These are phyloP conservation scores for Muscicapa adusta DNA, from an alignment of 2,113 vertebrate species.

Conservation along the genomic window DNA sequence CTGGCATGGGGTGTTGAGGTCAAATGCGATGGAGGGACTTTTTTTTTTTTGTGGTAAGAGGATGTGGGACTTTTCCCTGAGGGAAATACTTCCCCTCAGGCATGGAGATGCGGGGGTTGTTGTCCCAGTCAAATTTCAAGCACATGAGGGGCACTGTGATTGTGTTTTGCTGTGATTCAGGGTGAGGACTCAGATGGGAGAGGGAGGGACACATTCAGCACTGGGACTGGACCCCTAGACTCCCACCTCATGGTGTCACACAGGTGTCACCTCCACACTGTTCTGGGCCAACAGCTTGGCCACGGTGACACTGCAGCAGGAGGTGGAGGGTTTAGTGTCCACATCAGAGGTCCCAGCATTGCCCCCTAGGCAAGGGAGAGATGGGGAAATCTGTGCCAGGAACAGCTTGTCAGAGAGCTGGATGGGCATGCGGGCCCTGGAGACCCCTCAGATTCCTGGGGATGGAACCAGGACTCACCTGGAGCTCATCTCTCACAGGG, in stretches of 20 bases:
- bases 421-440: fast-evolving
- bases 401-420: conserved; percentile 53
- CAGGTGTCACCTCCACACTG: conserved; percentile 57
- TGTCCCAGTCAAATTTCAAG: conserved; percentile 71
- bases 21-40: fast-evolving
- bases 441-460: background rate
- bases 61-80: background rate
- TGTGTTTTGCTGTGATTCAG: conserved; percentile 65
- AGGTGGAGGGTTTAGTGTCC: conserved; percentile 70
- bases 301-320: background rate
- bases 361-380: conserved; percentile 70
- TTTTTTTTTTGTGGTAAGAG: background rate
- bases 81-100: conserved; percentile 69
- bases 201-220: fast-evolving
- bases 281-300: conserved; percentile 47
- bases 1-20: background rate
- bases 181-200: conserved; percentile 56
- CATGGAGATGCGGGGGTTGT: conserved; percentile 57
- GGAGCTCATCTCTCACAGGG: conserved; percentile 58
- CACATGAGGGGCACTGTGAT: background rate
- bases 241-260: conserved; percentile 67
- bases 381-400: conserved; percentile 60
- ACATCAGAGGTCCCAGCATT: conserved; percentile 68
- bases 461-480: background rate
- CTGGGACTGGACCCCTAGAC: fast-evolving